Evolutionary conservation across 2,113 vertebrate species (phyloP), one percentile per base, ranked within the genome.

Genomic region (Erpornis zantholeuca): DNA sequence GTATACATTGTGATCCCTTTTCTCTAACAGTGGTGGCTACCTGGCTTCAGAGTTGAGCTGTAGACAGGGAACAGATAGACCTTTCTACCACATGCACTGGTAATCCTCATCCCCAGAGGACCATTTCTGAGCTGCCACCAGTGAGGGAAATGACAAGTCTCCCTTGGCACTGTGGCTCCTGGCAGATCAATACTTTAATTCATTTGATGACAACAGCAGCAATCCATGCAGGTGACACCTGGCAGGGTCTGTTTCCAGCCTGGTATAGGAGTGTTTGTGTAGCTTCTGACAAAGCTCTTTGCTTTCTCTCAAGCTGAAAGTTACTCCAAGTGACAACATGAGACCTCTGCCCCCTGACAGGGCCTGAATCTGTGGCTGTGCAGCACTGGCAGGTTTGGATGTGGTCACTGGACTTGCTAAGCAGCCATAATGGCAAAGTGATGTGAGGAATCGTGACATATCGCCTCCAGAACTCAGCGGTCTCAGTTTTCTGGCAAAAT

Each of bases 1-100:
- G 45, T 8, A 2, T 3, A 2, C 2, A 4, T 1, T 59, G 27
- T 4, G 1, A 53, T 25, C 54, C 33, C 35, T 53, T 59, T 45
- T 20, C 29, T 71, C 29, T 29, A 7, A 3, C 0, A 0, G 8
- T 3, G 11, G 31, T 15, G 50, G 19, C 36, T 72, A 47, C 65
- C 60, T 50, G 69, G 35, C 23, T 21, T 21, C 40, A 36, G 69
- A 49, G 53, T 61, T 49, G 65, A 88, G 59, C 72, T 50, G 72
- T 27, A 77, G 71, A 28, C 54, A 28, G 31, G 45, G 28, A 61
- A 52, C 50, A 52, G 19, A 4, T 4, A 31, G 11, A 72, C 20
- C 15, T 25, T 50, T 61, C 75, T 65, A 15, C 57, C n/a, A 3
- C 4, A 0, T 3, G 8, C 45, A 2, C 49, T 19, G 42, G 12